These are phyloP conservation scores for Rhizomys pruinosus DNA, from an alignment of 2,113 vertebrate species.

Conservation along the genomic window DNA sequence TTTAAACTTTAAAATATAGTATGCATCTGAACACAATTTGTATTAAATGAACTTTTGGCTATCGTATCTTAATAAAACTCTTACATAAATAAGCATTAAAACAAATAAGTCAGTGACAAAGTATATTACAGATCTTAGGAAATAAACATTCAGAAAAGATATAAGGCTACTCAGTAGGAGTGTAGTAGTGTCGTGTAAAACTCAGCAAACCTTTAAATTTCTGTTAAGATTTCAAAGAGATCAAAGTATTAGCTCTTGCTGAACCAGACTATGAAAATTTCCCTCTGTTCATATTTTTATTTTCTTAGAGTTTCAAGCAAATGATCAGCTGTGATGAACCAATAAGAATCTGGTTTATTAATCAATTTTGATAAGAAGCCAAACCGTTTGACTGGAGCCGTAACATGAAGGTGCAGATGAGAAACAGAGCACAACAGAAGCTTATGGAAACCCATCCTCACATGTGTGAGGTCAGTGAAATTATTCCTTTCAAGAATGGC, in stretches of 20 bases:
- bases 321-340: too few species aligned
- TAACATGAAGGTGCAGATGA: conserved; percentile 96
- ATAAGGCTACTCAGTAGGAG: too few species aligned
- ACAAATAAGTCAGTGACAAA: too few species aligned
- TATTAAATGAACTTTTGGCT: conserved; percentile 51
- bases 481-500: conserved; percentile 91
- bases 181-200: too few species aligned
- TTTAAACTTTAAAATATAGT: too few species aligned
- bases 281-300: conserved; percentile 80
- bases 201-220: conserved; percentile 72
- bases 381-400: conserved; percentile 94
- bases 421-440: conserved; percentile 95
- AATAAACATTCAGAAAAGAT: too few species aligned
- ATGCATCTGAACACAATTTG: conserved; percentile 54
- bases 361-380: conserved; percentile 93
- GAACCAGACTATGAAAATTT: conserved; percentile 66
- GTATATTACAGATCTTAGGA: too few species aligned
- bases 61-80: conserved; percentile 21
- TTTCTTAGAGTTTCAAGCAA: too few species aligned
- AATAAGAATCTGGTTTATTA: too few species aligned
- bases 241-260: conserved; percentile 23
- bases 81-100: conserved; percentile 44
- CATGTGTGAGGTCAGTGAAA: conserved; percentile 90
- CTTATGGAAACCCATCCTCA: conserved; percentile 98
- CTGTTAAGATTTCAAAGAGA: conserved; percentile 66